Conservation (phyloP, 2,888 invertebrate species). For the Conomelus anceps region DNA sequence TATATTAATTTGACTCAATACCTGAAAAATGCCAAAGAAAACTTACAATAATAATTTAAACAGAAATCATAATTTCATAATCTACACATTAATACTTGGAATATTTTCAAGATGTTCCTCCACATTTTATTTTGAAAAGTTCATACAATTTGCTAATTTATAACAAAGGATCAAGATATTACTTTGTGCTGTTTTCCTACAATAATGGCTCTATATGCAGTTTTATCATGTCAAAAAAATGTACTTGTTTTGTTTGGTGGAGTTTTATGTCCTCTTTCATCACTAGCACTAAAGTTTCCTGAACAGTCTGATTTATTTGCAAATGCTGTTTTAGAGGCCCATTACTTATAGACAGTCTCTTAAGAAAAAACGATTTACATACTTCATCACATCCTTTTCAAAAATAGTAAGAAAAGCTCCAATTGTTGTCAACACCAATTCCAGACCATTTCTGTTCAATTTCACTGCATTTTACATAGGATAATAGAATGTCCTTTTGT, state of each 20-base stretch:
- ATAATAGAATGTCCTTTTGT: slow-evolving; percentile 5
- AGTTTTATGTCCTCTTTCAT: slow-evolving; percentile 12
- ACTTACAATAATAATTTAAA: too few species aligned
- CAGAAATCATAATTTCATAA: too few species aligned
- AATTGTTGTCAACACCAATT: background rate
- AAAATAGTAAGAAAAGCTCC: slow-evolving; percentile 5
- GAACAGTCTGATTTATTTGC: background rate
- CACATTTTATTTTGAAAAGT: background rate
- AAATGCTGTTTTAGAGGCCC: slow-evolving; percentile 5
- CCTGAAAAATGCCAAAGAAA: too few species aligned
- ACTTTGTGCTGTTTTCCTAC: slow-evolving; percentile 1
- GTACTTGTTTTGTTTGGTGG: slow-evolving; percentile 11
- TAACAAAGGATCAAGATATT: background rate
- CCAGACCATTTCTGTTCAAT: background rate
- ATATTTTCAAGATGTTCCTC: background rate
- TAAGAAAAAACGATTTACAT: slow-evolving; percentile 10
- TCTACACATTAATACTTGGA: background rate
- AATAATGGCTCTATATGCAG: slow-evolving; percentile 9
- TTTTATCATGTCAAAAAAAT: background rate
- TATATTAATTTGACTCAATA: too few species aligned
- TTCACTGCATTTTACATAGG: background rate
- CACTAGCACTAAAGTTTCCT: slow-evolving; percentile 7
- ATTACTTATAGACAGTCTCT: slow-evolving; percentile 14
- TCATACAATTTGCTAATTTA: slow-evolving; percentile 9
- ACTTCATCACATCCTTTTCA: slow-evolving; percentile 1